These are phyloP conservation scores for Bombus turneri DNA, from an alignment of 1,140 invertebrate species.

Conservation along the genomic window DNA sequence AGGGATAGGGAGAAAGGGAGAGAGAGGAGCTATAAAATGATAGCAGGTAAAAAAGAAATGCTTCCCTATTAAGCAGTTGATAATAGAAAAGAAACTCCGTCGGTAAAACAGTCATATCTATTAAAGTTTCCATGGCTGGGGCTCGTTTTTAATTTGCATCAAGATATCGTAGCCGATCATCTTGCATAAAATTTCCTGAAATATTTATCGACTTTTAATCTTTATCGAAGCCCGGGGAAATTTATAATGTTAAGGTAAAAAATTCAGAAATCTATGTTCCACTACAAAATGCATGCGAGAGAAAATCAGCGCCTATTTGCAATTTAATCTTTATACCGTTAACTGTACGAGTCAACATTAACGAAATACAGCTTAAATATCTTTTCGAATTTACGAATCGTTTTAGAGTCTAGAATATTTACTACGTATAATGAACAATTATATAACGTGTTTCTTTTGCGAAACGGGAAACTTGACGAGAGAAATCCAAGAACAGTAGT, in stretches of 20 bases:
- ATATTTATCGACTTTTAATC: background rate
- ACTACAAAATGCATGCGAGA: background rate
- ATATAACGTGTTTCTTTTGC: slow-evolving; percentile 34
- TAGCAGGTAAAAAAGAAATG: slow-evolving; percentile 65
- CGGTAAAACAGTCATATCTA: slow-evolving; percentile 75
- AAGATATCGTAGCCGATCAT: slow-evolving; percentile 18
- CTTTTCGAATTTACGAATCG: background rate
- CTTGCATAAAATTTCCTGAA: background rate
- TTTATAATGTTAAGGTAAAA: background rate
- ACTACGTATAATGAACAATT: slow-evolving; percentile 26
- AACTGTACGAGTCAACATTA: background rate
- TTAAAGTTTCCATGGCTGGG: slow-evolving; percentile 31
- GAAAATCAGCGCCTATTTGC: slow-evolving; percentile 9
- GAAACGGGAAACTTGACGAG: slow-evolving; percentile 18
- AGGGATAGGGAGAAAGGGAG: slow-evolving; percentile 42
- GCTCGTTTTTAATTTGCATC: slow-evolving; percentile 58
- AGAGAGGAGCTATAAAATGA: slow-evolving; percentile 54
- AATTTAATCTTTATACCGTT: slow-evolving; percentile 10
- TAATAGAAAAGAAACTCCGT: slow-evolving; percentile 68
- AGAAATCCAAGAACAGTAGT: background rate
- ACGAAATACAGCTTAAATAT: background rate
- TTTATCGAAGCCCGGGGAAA: background rate
- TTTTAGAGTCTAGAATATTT: slow-evolving; percentile 12
- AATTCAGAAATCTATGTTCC: slow-evolving; percentile 22
- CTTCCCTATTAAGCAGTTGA: slow-evolving; percentile 73